Conservation (phyloP, 2,113 vertebrate genomes). For the Mustelus asterias region DNA sequence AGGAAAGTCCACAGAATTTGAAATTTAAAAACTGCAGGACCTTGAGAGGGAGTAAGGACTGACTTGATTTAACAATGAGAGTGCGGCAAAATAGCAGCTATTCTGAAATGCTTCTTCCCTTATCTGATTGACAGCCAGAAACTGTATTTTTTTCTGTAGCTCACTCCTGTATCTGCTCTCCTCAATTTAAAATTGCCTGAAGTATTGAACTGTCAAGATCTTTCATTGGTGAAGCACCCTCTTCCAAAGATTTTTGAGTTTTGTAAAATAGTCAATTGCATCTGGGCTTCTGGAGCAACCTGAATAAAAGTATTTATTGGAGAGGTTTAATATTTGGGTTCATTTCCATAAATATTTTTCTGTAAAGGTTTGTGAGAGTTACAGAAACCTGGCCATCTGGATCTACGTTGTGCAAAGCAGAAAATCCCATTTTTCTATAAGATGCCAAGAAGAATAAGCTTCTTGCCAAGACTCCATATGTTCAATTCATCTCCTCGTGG, state of each 20-base stretch:
- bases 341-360: not conserved
- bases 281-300: not conserved
- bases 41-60: not conserved
- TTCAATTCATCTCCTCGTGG: constrained; percentile 13
- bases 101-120: not conserved
- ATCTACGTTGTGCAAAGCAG: not conserved
- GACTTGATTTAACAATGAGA: not conserved
- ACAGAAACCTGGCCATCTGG: not conserved
- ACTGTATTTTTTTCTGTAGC: not conserved
- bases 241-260: not conserved
- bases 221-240: not conserved
- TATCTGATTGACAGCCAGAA: not conserved
- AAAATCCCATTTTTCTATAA: constrained; percentile 16
- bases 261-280: not conserved
- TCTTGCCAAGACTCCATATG: constrained; percentile 34
- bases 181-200: not conserved
- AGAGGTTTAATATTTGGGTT: not conserved
- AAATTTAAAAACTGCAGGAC: not conserved
- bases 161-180: not conserved
- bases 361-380: not conserved
- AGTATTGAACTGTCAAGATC: not conserved
- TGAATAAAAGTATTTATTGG: not conserved
- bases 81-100: not conserved
- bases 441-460: constrained; percentile 1
- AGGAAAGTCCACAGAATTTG: not conserved